Evolutionary conservation across 2,113 vertebrate genomes (phyloP).

Genomic region (Oreochromis niloticus): DNA sequence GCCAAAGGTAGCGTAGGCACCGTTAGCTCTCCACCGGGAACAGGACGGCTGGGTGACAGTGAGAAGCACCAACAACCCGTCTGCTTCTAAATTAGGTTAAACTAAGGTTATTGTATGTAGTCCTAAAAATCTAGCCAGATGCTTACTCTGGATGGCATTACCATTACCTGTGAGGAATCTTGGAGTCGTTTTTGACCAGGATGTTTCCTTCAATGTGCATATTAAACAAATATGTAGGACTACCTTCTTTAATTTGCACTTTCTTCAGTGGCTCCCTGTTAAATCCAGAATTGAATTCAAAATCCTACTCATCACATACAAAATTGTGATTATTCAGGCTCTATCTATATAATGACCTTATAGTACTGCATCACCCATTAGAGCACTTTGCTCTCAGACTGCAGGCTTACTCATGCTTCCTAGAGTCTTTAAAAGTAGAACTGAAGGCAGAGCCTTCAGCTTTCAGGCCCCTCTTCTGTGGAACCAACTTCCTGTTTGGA

Average conservation of each 20-base stretch:
- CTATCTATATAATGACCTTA: background rate
- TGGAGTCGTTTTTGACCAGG: background rate
- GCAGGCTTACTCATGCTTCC: background rate
- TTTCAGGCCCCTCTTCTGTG: background rate
- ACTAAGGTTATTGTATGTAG: background rate
- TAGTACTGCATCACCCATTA: background rate
- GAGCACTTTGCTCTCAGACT: background rate
- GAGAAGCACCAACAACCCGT: background rate
- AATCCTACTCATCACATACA: background rate
- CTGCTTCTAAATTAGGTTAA: background rate
- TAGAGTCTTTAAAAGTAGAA: background rate
- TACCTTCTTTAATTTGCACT: background rate
- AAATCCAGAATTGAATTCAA: background rate
- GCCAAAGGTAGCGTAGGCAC: background rate
- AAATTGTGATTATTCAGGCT: background rate
- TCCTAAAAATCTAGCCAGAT: background rate
- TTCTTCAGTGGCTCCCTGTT: background rate
- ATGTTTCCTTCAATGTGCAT: background rate
- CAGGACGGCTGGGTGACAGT: background rate
- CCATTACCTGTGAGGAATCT: background rate
- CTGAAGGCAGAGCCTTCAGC: background rate
- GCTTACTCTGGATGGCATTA: background rate
- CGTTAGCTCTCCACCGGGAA: background rate
- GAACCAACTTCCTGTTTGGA: background rate
- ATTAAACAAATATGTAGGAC: background rate